Evolutionary conservation across 2,888 invertebrate genomes (phyloP).

Genomic region (Drosophila multiciliata): DNA sequence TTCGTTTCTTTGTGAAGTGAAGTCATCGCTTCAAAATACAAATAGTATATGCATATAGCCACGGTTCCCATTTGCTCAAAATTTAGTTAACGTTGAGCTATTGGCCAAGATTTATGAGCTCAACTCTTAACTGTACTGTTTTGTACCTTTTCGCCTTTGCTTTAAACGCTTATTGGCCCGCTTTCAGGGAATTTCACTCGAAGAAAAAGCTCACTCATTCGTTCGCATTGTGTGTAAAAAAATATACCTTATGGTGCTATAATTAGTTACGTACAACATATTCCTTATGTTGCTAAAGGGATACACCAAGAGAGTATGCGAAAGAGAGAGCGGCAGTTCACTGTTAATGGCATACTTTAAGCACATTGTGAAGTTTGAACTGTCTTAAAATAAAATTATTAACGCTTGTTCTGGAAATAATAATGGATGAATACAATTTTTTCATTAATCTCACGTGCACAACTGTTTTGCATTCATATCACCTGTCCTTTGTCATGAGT

Average conservation of each 20-base stretch:
- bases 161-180: background rate
- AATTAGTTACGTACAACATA: too few species aligned
- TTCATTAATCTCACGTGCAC: background rate
- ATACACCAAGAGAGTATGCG: too few species aligned
- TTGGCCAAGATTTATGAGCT: conserved; percentile 30
- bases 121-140: conserved; percentile 21
- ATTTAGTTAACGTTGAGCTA: conserved; percentile 16
- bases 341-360: too few species aligned
- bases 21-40: conserved; percentile 72
- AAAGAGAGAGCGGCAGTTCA: too few species aligned
- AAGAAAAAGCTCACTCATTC: conserved; percentile 55
- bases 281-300: too few species aligned
- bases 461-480: background rate
- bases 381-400: background rate
- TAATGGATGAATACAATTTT: too few species aligned
- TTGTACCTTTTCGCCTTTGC: background rate
- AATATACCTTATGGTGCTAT: too few species aligned
- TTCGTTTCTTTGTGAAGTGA: conserved; percentile 59
- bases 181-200: conserved; percentile 20
- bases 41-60: conserved; percentile 11
- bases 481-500: too few species aligned
- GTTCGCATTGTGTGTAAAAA: conserved; percentile 3
- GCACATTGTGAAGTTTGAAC: background rate
- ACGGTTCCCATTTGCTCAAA: conserved; percentile 25
- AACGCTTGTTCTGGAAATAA: background rate